These are phyloP conservation scores for Heliconius melpomene DNA, from an alignment of 1,140 invertebrate genomes.

Conservation along the genomic window DNA sequence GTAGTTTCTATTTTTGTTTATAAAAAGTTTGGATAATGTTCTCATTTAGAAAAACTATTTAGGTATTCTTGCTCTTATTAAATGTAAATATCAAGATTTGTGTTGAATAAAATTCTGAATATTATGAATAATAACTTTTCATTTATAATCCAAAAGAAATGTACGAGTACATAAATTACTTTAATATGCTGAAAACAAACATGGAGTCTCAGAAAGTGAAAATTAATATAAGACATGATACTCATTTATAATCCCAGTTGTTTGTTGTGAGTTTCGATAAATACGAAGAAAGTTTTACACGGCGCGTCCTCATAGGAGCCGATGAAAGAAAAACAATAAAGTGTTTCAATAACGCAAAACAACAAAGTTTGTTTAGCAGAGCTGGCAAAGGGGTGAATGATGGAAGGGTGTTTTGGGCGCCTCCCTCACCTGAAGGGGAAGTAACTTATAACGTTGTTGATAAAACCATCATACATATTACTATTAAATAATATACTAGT, in stretches of 20 bases:
- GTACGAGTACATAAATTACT: background rate
- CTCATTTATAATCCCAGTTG: conserved; percentile 22
- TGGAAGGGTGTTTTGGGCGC: conserved; percentile 27
- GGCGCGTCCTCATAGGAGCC: conserved; percentile 54
- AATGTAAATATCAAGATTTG: background rate
- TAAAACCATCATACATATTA: conserved; percentile 18
- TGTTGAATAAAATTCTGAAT: background rate
- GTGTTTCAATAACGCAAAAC: conserved; percentile 74
- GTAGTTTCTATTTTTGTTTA: background rate
- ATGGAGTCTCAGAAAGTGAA: background rate
- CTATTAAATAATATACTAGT: background rate
- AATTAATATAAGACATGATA: conserved; percentile 12
- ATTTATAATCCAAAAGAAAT: background rate
- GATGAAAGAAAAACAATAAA: conserved; percentile 77
- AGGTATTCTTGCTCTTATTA: background rate
- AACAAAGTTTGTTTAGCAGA: conserved; percentile 71
- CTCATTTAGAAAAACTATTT: no score
- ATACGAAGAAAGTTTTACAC: conserved; percentile 47
- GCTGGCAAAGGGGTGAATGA: conserved; percentile 54
- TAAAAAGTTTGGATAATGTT: no score
- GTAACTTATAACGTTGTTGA: conserved; percentile 18
- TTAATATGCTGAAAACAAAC: background rate
- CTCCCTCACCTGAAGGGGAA: conserved; percentile 25
- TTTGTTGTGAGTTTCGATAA: conserved; percentile 47
- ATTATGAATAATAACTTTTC: background rate